Conservation (phyloP, 1,140 invertebrate species). For the Drosophila triauraria region DNA sequence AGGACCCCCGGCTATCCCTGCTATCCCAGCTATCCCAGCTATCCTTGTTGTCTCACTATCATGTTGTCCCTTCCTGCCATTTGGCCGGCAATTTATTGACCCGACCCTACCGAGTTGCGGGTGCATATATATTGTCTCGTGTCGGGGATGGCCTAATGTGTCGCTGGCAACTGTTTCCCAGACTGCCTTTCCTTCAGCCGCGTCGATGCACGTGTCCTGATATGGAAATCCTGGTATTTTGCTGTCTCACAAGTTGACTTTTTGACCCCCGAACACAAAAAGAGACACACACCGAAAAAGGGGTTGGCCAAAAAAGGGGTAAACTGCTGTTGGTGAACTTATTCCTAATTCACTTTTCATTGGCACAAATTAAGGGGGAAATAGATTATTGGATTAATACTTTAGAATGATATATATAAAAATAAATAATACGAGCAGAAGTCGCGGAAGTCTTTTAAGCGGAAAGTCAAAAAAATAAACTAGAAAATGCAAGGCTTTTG, state of each 20-base stretch:
- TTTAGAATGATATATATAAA: too few relatives aligned
- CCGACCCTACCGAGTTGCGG: constrained; percentile 4
- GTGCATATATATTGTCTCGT: not conserved
- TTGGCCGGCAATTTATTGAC: constrained; percentile 35
- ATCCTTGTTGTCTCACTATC: not conserved
- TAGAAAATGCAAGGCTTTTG: too few relatives aligned
- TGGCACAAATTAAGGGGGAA: constrained; percentile 3
- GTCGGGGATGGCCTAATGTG: constrained; percentile 27
- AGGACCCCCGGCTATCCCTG: not conserved
- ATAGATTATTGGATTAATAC: too few relatives aligned
- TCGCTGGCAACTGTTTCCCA: constrained; percentile 27
- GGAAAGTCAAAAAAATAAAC: too few relatives aligned
- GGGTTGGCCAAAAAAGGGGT: not conserved
- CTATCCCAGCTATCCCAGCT: too few relatives aligned
- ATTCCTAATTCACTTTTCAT: constrained; percentile 16
- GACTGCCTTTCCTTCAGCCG: not conserved
- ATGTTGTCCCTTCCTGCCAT: constrained; percentile 11
- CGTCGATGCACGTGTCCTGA: constrained; percentile 33
- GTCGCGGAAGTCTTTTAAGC: not conserved
- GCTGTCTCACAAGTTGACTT: constrained; percentile 20
- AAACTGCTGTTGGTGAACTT: not conserved
- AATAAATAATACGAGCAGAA: not conserved
- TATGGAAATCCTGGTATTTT: constrained; percentile 19
- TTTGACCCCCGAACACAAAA: constrained; percentile 5
- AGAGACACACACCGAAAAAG: not conserved